Conservation (phyloP, 2,113 vertebrate species). For the Corythornis cristatus region DNA sequence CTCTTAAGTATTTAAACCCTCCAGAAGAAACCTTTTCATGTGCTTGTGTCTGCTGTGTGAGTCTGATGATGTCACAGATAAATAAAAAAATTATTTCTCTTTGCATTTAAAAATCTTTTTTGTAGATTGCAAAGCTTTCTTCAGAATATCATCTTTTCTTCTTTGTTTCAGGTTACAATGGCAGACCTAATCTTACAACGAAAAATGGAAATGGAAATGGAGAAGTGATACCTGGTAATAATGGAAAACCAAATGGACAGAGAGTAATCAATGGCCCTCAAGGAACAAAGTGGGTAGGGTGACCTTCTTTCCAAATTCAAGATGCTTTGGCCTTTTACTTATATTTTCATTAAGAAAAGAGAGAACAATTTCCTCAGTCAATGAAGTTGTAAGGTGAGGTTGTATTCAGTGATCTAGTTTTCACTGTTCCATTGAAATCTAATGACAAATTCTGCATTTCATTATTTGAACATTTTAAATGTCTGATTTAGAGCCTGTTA, state of each 20-base stretch:
- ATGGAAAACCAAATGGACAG: slow-evolving; percentile 81
- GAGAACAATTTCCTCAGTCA: neutral
- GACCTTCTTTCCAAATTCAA: slow-evolving; percentile 66
- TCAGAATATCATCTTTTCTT: neutral
- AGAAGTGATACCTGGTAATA: slow-evolving; percentile 76
- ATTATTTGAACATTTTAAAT: neutral
- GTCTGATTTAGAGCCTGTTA: neutral
- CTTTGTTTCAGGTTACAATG: slow-evolving; percentile 83
- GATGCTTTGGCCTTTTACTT: neutral
- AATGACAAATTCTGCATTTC: neutral
- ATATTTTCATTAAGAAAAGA: neutral
- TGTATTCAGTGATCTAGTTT: neutral
- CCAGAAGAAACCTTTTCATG: neutral
- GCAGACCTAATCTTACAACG: slow-evolving; percentile 83
- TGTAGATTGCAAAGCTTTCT: neutral
- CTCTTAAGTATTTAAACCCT: neutral
- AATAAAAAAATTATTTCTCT: neutral
- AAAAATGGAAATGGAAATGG: slow-evolving; percentile 78
- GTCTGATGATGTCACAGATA: neutral
- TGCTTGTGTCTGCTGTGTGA: neutral
- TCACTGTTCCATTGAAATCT: neutral
- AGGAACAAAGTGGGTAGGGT: slow-evolving; percentile 95
- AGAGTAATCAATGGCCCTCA: slow-evolving; percentile 92
- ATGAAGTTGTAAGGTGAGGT: neutral
- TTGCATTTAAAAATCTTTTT: neutral